These are phyloP conservation scores for Neoarius graeffei DNA, from an alignment of 2,113 vertebrate genomes.

Conservation along the genomic window DNA sequence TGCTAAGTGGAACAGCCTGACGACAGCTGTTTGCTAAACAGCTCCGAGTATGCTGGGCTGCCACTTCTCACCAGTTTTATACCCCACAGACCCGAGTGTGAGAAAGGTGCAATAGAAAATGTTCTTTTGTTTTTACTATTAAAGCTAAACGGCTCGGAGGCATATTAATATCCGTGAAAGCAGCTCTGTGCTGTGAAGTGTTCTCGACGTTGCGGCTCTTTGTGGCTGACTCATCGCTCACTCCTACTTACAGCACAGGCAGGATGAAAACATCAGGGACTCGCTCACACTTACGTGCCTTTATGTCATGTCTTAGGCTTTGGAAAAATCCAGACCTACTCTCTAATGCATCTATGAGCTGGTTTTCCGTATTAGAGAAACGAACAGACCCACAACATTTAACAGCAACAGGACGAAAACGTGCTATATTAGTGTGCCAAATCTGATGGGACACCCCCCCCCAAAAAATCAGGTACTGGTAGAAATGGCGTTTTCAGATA, in stretches of 20 bases:
- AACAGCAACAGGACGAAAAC: background rate
- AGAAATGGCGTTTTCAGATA: background rate
- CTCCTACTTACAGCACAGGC: conserved; percentile 31
- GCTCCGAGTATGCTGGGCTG: background rate
- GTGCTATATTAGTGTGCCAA: background rate
- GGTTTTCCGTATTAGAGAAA: conserved; percentile 42
- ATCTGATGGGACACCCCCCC: background rate
- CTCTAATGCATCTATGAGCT: conserved; percentile 48
- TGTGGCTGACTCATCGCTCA: conserved; percentile 29
- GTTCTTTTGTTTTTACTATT: conserved; percentile 5
- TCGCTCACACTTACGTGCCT: conserved; percentile 9
- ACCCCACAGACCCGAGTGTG: background rate
- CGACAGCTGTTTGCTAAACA: background rate
- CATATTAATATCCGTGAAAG: conserved; percentile 1
- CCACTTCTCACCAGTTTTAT: background rate
- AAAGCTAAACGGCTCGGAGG: background rate
- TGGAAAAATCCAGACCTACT: conserved; percentile 57
- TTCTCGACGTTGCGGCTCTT: background rate
- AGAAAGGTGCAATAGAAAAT: background rate
- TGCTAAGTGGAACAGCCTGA: conserved; percentile 12
- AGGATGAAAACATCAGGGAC: conserved; percentile 27
- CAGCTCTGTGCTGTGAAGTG: background rate
- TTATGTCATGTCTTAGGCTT: conserved; percentile 21
- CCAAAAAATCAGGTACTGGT: background rate
- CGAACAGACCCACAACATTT: background rate